Base-by-base conservation (phyloP, 1,140 invertebrate genomes). In the Drosophila neocordata region DNA sequence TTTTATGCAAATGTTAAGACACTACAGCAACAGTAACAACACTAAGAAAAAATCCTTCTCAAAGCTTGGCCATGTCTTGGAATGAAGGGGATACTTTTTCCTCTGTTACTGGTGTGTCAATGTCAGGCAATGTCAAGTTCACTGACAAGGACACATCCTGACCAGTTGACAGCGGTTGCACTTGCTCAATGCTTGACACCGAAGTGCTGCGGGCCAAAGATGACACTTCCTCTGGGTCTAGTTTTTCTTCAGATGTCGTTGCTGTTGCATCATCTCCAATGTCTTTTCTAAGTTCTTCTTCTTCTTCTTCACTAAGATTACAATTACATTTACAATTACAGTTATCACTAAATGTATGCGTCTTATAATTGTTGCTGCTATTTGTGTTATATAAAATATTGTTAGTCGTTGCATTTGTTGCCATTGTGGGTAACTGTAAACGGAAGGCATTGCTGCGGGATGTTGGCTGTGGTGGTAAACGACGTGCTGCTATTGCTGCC, bases 281-380 rank as follows among this genome's bases (percentile, higher is more conserved):
- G 64, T 44, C 11, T 51, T 44, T 24, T 76, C 15, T 12, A 65
- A 6, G 6, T 52, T 15, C 20, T 65, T 8, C 35, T 65, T 51
- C 58, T 35, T 15, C 27, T 3, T 66, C 48, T 6, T 79, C 76
- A 62, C 79, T 89, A 89, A 88, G 70, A 24, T 70, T 85, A 85
- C 80, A 89, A 89, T 89, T 89, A 89, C 79, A 84, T 81, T 78
- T 89, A 89, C 84, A 84, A 68, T 85, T 89, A 89, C 77, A 89
- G 81, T 67, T 89, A 89, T 89, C 85, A 85, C 80, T 89, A 81
- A 89, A 78, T 73, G 87, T 89, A 89, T 89, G 85, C 82, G 78
- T 79, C 79, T 85, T 85, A 82, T 74, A 74, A 74, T 74, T 74
- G 70, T 61, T 48, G 13, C 55, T 57, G 34, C 70, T 75, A 70